These are phyloP conservation scores for Drosophila suboccidentalis DNA, from an alignment of 2,888 invertebrate species.

Conservation along the genomic window DNA sequence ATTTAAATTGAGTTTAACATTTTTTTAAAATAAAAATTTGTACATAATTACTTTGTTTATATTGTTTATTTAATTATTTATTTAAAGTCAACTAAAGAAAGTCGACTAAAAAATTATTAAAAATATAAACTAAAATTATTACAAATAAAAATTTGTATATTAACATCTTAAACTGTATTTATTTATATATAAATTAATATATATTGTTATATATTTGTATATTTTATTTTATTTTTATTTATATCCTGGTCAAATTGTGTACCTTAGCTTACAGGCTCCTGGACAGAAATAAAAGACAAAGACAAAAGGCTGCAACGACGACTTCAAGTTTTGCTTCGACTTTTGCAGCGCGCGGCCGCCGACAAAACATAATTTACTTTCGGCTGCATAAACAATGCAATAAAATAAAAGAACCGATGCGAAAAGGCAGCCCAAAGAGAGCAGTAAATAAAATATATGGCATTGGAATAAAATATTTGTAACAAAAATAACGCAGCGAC, in stretches of 20 bases:
- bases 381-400: conserved; percentile 83
- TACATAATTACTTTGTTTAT: not conserved
- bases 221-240: not conserved
- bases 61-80: not conserved
- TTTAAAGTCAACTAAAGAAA: no score
- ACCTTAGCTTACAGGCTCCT: conserved; percentile 16
- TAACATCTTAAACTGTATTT: not conserved
- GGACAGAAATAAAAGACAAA: conserved; percentile 10
- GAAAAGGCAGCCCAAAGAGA: conserved; percentile 39
- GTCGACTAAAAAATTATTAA: no score
- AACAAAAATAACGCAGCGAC: conserved; percentile 76
- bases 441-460: conserved; percentile 81
- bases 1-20: not conserved
- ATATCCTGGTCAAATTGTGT: not conserved
- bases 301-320: conserved; percentile 55
- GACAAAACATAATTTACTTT: conserved; percentile 83
- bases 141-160: no score
- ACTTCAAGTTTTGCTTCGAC: conserved; percentile 57
- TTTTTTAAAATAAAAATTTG: not conserved
- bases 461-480: conserved; percentile 83
- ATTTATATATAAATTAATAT: not conserved
- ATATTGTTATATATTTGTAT: not conserved
- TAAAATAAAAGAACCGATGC: conserved; percentile 76
- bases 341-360: conserved; percentile 56
- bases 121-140: no score